Conservation (phyloP, 2,888 invertebrate genomes). For the Calliopum simillimum region DNA sequence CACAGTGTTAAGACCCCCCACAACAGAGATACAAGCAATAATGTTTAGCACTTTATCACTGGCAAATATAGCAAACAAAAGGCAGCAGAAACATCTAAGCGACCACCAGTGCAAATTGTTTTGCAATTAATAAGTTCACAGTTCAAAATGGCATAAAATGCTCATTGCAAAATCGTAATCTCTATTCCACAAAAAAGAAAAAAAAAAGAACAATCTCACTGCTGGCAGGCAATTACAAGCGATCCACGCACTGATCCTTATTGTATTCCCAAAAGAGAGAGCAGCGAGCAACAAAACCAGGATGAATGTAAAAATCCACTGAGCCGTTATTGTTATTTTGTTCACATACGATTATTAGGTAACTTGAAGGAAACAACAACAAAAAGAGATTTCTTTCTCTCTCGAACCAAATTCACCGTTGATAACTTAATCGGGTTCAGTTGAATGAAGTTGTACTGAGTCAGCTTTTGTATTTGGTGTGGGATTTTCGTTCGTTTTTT, state of each 20-base stretch:
- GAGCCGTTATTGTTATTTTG: slow-evolving; percentile 30
- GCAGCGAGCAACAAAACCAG: not conserved
- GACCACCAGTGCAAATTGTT: slow-evolving; percentile 41
- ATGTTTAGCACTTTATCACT: no score
- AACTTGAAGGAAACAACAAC: not conserved
- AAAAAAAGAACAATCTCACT: slow-evolving; percentile 19
- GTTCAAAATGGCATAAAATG: slow-evolving; percentile 29
- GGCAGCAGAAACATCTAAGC: slow-evolving; percentile 13
- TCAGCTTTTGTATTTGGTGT: not conserved
- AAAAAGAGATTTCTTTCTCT: slow-evolving; percentile 21
- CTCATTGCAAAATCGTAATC: no score
- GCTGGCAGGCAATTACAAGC: slow-evolving; percentile 41
- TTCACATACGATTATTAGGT: slow-evolving; percentile 13
- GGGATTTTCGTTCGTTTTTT: slow-evolving; percentile 16
- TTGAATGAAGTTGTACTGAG: not conserved
- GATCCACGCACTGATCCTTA: slow-evolving; percentile 30
- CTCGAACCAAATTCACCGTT: not conserved
- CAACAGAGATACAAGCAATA: no score
- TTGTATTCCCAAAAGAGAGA: slow-evolving; percentile 14
- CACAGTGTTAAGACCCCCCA: no score
- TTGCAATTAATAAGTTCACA: slow-evolving; percentile 50
- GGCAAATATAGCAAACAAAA: not conserved
- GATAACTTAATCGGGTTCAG: slow-evolving; percentile 31
- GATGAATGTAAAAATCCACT: not conserved
- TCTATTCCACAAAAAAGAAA: not conserved